Evolutionary conservation across 1,140 invertebrate genomes (phyloP).

Genomic region (Pseudachorutes palmiensis): DNA sequence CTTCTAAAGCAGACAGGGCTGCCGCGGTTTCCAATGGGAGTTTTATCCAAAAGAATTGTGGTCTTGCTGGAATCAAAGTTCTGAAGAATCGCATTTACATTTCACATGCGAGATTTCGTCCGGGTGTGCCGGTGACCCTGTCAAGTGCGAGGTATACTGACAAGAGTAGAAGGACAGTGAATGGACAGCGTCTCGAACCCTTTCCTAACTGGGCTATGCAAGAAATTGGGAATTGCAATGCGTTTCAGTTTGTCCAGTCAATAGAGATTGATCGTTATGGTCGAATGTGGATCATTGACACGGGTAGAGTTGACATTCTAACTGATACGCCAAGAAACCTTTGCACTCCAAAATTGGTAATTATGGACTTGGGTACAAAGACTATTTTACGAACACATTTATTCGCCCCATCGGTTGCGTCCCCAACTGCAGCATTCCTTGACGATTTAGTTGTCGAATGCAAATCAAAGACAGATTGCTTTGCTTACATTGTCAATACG

Average conservation of each 20-base stretch:
- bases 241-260: background rate
- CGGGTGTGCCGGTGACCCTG: background rate
- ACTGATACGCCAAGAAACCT: background rate
- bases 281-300: slow-evolving; percentile 7
- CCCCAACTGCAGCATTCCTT: background rate
- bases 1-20: background rate
- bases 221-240: background rate
- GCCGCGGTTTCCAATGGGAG: background rate
- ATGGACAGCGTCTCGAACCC: background rate
- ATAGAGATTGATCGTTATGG: slow-evolving; percentile 3
- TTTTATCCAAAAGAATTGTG: background rate
- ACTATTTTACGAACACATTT: background rate
- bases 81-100: background rate
- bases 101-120: background rate
- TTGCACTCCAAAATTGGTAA: slow-evolving; percentile 1
- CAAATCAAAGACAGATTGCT: background rate
- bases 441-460: background rate
- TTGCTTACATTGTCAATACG: background rate
- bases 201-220: slow-evolving; percentile 1
- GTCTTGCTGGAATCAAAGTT: background rate
- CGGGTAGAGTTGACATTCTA: background rate
- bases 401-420: background rate
- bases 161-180: background rate
- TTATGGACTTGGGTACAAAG: background rate
- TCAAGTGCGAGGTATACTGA: background rate